A percentile compares a stretch with the other conserved stretches of the same genome.
Conservation (phyloP, 2,113 vertebrate genomes). For the Poeciliopsis prolifica region DNA sequence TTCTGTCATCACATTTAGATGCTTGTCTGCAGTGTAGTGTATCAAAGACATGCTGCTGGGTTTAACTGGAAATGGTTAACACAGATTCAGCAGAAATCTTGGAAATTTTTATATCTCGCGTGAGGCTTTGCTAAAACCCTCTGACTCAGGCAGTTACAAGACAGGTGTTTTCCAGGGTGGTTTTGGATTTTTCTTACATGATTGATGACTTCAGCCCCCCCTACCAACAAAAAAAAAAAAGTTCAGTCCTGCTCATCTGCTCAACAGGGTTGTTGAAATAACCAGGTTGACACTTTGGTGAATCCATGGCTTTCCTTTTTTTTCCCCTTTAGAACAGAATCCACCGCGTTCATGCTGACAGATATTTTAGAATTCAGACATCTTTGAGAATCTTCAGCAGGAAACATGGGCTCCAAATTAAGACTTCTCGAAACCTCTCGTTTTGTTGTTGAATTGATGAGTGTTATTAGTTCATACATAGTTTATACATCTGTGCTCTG, state of each 20-base stretch:
- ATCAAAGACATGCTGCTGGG: neutral
- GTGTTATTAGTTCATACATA: neutral
- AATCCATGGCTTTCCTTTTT: no score
- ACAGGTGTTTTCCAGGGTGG: neutral
- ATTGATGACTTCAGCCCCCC: no score
- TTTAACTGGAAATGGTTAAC: neutral
- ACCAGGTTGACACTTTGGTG: no score
- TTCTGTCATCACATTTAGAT: neutral
- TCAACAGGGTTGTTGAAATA: neutral
- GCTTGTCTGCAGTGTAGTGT: neutral
- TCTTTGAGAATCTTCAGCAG: neutral
- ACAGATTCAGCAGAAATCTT: neutral
- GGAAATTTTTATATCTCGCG: no score
- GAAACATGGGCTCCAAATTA: neutral
- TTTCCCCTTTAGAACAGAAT: no score
- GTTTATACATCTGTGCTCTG: neutral
- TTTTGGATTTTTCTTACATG: neutral
- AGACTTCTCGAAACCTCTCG: neutral
- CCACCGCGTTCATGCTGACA: no score
- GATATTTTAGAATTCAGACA: no score
- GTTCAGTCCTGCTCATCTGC: neutral
- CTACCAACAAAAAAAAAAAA: no score
- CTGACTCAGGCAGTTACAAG: neutral
- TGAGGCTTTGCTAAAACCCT: neutral
- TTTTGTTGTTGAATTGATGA: neutral